Evolutionary conservation across 2,113 vertebrate genomes (phyloP).

Genomic region (Anseranas semipalmata): DNA sequence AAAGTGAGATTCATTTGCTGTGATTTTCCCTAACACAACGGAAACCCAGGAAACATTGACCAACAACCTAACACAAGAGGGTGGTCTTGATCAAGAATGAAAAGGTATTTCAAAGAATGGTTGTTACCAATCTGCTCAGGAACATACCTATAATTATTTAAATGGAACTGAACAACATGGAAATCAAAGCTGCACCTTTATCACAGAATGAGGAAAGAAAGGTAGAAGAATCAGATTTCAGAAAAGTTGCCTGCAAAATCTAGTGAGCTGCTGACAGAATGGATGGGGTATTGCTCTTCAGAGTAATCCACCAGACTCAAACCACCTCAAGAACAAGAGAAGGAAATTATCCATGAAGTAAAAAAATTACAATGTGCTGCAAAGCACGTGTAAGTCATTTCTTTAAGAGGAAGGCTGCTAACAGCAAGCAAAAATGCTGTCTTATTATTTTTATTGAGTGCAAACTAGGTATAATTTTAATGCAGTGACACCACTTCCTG

Average conservation of each 20-base stretch:
- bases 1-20: background rate
- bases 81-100: background rate
- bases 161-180: background rate
- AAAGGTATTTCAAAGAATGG: background rate
- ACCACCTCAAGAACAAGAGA: background rate
- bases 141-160: background rate
- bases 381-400: background rate
- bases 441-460: background rate
- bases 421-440: background rate
- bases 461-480: background rate
- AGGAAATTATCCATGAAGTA: background rate
- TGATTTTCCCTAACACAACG: background rate
- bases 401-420: background rate
- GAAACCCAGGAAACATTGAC: background rate
- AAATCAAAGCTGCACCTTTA: background rate
- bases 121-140: background rate
- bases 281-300: background rate
- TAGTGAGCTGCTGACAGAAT: background rate
- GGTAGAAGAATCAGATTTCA: background rate
- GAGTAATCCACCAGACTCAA: background rate
- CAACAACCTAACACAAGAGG: background rate
- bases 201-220: background rate
- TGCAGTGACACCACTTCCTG: background rate
- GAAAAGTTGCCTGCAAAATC: background rate
- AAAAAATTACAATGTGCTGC: background rate